phyloP scores from a whole-genome alignment of 2,888 invertebrate species.

The Limulus polyphemus region DNA sequence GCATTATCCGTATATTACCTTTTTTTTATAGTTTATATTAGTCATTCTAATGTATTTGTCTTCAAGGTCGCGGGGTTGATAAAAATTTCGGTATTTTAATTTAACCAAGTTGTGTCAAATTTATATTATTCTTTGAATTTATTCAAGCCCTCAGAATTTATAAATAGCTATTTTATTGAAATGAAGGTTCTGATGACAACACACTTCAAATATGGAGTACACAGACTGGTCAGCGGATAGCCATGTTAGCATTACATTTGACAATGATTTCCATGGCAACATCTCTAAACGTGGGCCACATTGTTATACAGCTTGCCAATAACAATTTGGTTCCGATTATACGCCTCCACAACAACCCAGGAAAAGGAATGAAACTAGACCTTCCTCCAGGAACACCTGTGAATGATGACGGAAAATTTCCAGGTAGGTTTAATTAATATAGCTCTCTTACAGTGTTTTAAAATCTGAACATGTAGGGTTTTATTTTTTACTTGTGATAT shows the following conservation, averaged over 20 bases:
- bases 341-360: constrained; percentile 81
- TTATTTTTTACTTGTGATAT: too few species aligned
- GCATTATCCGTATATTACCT: too few species aligned
- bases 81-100: too few species aligned
- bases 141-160: neutral
- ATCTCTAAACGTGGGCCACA: constrained; percentile 68
- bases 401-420: constrained; percentile 20
- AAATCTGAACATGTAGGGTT: too few species aligned
- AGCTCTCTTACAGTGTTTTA: too few species aligned
- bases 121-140: too few species aligned
- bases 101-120: too few species aligned
- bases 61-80: too few species aligned
- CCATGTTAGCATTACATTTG: constrained; percentile 38
- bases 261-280: constrained; percentile 38
- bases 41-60: too few species aligned
- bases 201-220: constrained; percentile 38
- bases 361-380: constrained; percentile 35
- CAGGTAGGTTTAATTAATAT: constrained; percentile 5
- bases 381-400: constrained; percentile 23
- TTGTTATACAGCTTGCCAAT: constrained; percentile 64
- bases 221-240: constrained; percentile 32
- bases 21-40: too few species aligned
- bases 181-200: constrained; percentile 33
- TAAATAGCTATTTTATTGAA: neutral
- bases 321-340: constrained; percentile 66